Evolutionary conservation across 2,113 vertebrate species (phyloP).

Genomic region (Anhinga anhinga): DNA sequence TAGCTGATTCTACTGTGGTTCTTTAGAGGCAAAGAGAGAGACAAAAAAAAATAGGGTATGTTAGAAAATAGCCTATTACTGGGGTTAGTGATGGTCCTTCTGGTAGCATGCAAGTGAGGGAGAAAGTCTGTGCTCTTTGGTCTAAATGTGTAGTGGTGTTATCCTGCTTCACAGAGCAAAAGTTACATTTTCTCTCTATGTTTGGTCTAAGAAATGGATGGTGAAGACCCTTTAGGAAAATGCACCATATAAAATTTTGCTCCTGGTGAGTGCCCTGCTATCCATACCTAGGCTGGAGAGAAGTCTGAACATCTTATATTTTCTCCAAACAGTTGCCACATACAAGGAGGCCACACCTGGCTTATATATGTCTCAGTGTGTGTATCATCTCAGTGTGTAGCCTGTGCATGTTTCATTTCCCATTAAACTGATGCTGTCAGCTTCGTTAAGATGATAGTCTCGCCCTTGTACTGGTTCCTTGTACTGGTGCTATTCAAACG

Average conservation of each 20-base stretch:
- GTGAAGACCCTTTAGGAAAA: neutral
- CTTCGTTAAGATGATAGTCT: neutral
- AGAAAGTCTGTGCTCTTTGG: neutral
- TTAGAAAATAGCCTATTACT: neutral
- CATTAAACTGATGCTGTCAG: neutral
- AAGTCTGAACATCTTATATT: neutral
- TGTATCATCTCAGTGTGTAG: neutral
- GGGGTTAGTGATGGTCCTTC: neutral
- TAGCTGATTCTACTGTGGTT: neutral
- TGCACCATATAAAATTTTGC: neutral
- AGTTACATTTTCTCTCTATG: neutral
- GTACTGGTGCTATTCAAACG: neutral
- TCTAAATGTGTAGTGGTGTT: neutral
- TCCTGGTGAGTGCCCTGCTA: neutral
- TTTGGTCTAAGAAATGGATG: neutral
- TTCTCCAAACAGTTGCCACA: neutral
- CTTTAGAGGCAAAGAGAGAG: neutral
- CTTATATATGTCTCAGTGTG: neutral
- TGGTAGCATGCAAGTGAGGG: neutral
- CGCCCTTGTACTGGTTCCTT: neutral
- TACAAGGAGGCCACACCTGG: neutral
- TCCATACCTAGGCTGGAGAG: neutral
- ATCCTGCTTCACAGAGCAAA: neutral
- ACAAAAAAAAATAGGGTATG: neutral
- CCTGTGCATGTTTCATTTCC: neutral